phyloP scores from a whole-genome alignment of 2,888 invertebrate genomes.

The Lasioglossum zephyrum region DNA sequence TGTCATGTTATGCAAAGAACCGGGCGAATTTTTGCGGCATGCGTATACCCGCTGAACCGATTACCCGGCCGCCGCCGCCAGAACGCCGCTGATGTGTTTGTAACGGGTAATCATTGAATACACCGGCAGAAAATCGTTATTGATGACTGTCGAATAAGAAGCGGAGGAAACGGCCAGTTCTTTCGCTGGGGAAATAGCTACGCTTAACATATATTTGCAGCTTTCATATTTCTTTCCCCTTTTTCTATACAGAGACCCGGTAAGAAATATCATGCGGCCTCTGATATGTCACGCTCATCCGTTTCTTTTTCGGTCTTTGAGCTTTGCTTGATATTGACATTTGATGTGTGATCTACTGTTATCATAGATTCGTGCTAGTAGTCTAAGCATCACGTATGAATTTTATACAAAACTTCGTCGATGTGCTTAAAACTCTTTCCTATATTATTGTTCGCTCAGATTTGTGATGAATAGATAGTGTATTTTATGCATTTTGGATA shows the following conservation, averaged over 20 bases:
- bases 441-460: neutral
- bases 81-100: slow-evolving; percentile 29
- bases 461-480: neutral
- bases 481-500: neutral
- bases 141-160: slow-evolving; percentile 35
- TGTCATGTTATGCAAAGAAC: slow-evolving; percentile 78
- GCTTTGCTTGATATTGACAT: neutral
- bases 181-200: slow-evolving; percentile 19
- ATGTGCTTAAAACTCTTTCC: too few relatives aligned
- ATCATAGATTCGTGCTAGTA: neutral
- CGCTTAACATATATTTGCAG: slow-evolving; percentile 7
- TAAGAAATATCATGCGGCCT: slow-evolving; percentile 1
- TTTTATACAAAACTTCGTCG: neutral
- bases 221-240: neutral
- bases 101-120: slow-evolving; percentile 38
- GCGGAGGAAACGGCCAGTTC: neutral
- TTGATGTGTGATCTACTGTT: neutral
- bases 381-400: neutral
- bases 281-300: slow-evolving; percentile 6
- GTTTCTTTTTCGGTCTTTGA: neutral
- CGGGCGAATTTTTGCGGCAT: slow-evolving; percentile 67
- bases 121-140: slow-evolving; percentile 42
- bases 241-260: neutral
- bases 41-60: slow-evolving; percentile 57
- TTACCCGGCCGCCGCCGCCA: slow-evolving; percentile 23